Conservation (phyloP, 1,140 invertebrate genomes). For the Sminthurides bifidus region DNA sequence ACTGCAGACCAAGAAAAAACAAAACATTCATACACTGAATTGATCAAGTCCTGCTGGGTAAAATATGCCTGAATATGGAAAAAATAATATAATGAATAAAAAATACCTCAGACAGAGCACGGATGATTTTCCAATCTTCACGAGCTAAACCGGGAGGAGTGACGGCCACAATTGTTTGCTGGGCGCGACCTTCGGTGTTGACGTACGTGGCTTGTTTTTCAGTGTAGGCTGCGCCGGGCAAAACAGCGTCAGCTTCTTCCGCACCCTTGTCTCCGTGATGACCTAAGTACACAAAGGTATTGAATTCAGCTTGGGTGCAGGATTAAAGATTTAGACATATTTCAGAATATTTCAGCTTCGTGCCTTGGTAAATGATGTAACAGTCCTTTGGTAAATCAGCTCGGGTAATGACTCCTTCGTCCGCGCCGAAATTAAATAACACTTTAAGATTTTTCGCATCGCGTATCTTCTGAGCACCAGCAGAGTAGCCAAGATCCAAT, state of each 20-base stretch:
- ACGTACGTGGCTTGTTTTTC: constrained; percentile 95
- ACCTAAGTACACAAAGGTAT: constrained; percentile 45
- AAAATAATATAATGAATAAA: constrained; percentile 4
- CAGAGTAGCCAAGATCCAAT: constrained; percentile 83
- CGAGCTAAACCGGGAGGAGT: constrained; percentile 84
- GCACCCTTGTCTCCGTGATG: constrained; percentile 94
- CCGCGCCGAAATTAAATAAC: constrained; percentile 83
- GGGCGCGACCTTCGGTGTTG: constrained; percentile 94
- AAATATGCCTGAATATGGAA: constrained; percentile 11
- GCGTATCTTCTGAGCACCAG: constrained; percentile 58
- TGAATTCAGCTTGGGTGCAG: not conserved
- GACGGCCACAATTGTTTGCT: constrained; percentile 82
- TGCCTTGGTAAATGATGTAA: constrained; percentile 86
- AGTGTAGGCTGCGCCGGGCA: constrained; percentile 96
- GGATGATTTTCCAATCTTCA: constrained; percentile 97
- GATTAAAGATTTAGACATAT: not conserved
- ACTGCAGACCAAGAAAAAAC: constrained; percentile 40
- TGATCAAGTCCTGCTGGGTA: constrained; percentile 1
- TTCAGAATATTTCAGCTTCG: not conserved
- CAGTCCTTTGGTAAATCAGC: constrained; percentile 68
- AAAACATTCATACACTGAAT: not conserved
- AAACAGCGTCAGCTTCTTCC: constrained; percentile 77
- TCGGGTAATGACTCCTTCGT: constrained; percentile 64
- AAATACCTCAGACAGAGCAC: constrained; percentile 65
- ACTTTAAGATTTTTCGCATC: constrained; percentile 58